Evolutionary conservation across 1,140 invertebrate species (phyloP).

Genomic region (Tetragonula clypearis): DNA sequence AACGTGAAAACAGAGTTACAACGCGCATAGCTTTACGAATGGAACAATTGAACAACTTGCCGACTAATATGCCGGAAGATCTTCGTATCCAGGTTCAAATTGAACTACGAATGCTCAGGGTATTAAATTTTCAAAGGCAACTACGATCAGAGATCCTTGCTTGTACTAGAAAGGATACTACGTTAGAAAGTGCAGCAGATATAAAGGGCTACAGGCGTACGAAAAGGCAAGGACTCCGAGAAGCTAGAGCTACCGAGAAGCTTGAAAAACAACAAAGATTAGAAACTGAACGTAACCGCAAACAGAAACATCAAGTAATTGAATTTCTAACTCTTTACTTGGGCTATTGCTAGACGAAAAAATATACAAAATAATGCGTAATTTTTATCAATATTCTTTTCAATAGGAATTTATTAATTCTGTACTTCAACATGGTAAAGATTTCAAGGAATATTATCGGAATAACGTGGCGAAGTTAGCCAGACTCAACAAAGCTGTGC

Average conservation of each 20-base stretch:
- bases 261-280: conserved; percentile 99
- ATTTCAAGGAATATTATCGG: conserved; percentile 98
- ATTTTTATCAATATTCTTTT: conserved; percentile 14
- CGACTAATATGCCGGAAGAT: conserved; percentile 96
- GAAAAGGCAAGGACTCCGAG: conserved; percentile 96
- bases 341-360: background rate
- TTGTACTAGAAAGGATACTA: conserved; percentile 96
- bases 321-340: background rate
- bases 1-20: conserved; percentile 96
- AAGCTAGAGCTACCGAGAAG: conserved; percentile 98
- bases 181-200: conserved; percentile 97
- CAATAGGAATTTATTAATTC: conserved; percentile 94
- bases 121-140: conserved; percentile 97
- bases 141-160: conserved; percentile 92
- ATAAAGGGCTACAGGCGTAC: conserved; percentile 98
- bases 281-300: conserved; percentile 96
- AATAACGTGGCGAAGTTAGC: conserved; percentile 93
- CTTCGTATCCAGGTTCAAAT: conserved; percentile 96
- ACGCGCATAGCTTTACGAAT: conserved; percentile 92
- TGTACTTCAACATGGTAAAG: conserved; percentile 98
- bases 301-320: conserved; percentile 93
- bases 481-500: conserved; percentile 96
- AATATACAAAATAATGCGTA: background rate
- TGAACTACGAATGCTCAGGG: conserved; percentile 94
- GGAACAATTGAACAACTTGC: conserved; percentile 91